These are phyloP conservation scores for Boulengeromyrus knoepffleri DNA, from an alignment of 2,113 vertebrate genomes.

Conservation along the genomic window DNA sequence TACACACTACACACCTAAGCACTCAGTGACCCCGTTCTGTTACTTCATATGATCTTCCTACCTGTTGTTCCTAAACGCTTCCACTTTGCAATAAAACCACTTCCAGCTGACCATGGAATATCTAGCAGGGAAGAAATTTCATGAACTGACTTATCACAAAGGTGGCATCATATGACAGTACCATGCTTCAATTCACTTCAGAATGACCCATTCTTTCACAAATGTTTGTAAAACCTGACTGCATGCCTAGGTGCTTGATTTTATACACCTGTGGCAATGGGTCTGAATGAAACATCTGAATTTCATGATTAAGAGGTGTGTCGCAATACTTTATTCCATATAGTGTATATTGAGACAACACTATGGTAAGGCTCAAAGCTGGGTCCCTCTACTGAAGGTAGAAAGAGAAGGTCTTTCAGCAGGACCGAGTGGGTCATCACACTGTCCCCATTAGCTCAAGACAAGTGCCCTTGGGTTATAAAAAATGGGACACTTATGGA, in stretches of 20 bases:
- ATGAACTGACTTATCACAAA: too few species aligned
- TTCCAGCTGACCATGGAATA: too few species aligned
- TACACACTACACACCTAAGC: too few species aligned
- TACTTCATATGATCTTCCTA: too few species aligned
- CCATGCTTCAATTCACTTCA: background rate
- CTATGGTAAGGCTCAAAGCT: background rate
- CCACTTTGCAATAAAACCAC: too few species aligned
- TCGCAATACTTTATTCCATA: background rate
- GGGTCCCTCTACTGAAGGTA: background rate
- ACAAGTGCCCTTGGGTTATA: background rate
- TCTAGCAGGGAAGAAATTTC: too few species aligned
- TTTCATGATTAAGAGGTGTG: background rate
- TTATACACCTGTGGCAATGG: background rate
- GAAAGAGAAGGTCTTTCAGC: background rate
- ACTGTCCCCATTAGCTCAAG: background rate
- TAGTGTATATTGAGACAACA: background rate
- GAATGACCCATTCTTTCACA: background rate
- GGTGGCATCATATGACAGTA: too few species aligned
- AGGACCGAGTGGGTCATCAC: background rate
- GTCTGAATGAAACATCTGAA: background rate
- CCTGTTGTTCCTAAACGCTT: too few species aligned
- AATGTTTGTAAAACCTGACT: background rate
- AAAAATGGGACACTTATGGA: background rate
- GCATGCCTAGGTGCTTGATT: accelerated
- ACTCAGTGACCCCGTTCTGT: too few species aligned